These are phyloP conservation scores for Podilymbus podiceps DNA, from an alignment of 2,113 vertebrate species.

Conservation along the genomic window DNA sequence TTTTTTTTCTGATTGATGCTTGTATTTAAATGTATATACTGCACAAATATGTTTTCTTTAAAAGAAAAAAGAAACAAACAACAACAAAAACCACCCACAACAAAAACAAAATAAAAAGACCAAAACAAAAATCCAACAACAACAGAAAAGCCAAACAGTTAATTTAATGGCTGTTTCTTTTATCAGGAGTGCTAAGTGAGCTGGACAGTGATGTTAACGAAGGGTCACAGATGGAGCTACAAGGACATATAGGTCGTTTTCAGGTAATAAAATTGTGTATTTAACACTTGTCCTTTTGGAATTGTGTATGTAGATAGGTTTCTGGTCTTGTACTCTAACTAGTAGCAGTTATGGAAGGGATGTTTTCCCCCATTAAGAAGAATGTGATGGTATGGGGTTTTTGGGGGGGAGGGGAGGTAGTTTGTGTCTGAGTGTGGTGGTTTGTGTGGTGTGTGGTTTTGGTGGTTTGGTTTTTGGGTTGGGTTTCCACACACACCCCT, in stretches of 20 bases:
- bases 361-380: background rate
- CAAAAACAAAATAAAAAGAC: too few relatives aligned
- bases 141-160: background rate
- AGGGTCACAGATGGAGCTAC: constrained; percentile 86
- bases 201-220: constrained; percentile 82
- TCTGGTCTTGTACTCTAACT: background rate
- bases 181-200: constrained; percentile 83
- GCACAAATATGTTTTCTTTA: background rate
- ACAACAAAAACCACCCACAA: too few relatives aligned
- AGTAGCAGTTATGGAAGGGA: background rate
- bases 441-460: background rate
- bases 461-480: background rate
- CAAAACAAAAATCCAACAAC: too few relatives aligned
- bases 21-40: background rate
- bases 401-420: background rate
- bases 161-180: background rate
- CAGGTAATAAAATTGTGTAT: constrained; percentile 79
- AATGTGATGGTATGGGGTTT: background rate
- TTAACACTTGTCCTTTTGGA: background rate
- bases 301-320: background rate
- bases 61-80: too few relatives aligned
- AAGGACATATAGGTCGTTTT: constrained; percentile 91
- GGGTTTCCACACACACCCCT: too few relatives aligned
- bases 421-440: background rate
- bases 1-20: background rate